Evolutionary conservation across 2,797 vertebrate species (phyloP), one percentile per base, ranked within the genome.

Genomic region (Rhyacichthys aspro): DNA sequence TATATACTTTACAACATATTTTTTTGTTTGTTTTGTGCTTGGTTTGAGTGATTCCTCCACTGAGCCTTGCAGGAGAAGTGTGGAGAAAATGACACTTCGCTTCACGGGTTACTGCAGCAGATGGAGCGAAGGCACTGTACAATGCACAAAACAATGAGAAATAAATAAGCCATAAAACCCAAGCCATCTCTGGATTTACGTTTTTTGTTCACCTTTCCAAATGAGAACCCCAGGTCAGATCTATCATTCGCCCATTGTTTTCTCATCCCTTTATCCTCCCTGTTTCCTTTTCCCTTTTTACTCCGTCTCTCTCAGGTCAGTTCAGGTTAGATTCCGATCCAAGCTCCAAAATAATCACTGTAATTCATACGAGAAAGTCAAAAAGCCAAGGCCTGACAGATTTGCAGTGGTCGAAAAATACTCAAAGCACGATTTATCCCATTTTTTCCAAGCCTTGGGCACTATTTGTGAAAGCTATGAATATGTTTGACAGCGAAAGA

Each of bases 191-290:
- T 45, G 15, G 14, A 76, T n/a, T n/a, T n/a, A 66, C 61, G 9
- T 55, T 60, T 56, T 53, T n/a, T 38, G 62, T 33, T 78, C 43
- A 5, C 63, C 79, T 74, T 64, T 37, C 33, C 41, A 72, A 67
- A 87, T 67, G 76, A 67, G 56, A 84, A 67, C 11, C 74, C 59
- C 77, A 84, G 76, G 74, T 57, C 4, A 57, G 16, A 17, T 76
- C 19, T 50, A 59, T 70, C 39, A 59, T 56, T 70, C 43, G 61
- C 48, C 64, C 59, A 48, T 78, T 18, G 43, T 65, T 54, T n/a
- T 56, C 34, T 55, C 10, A 45, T 48, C 54, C 45, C 48, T 49
- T 43, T 0, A 48, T 69, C 62, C 38, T 54, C 23, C 52, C 33
- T n/a, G n/a, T n/a, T n/a, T n/a, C n/a, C n/a, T n/a, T 41, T 71